Conservation (phyloP, 2,888 invertebrate species). For the Bimastos eiseni region DNA sequence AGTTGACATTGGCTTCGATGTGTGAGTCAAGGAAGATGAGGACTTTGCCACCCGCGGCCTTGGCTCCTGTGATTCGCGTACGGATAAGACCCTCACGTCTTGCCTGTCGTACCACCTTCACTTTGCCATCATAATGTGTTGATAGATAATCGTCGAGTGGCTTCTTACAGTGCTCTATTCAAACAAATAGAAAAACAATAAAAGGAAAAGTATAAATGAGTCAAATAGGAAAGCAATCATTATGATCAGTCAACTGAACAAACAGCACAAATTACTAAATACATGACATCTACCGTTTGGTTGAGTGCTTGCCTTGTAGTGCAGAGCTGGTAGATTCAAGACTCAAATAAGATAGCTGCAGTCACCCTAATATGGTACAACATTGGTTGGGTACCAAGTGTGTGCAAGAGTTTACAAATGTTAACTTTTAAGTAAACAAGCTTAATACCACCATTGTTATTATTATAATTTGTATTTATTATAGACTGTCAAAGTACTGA, state of each 20-base stretch:
- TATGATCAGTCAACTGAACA: too few species aligned
- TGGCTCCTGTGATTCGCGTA: constrained; percentile 7
- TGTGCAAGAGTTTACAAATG: neutral
- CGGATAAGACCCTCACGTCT: constrained; percentile 74
- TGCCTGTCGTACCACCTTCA: constrained; percentile 66
- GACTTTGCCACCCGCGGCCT: constrained; percentile 13
- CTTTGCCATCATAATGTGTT: constrained; percentile 69
- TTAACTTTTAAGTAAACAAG: too few species aligned
- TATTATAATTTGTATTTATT: neutral
- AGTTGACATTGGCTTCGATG: constrained; percentile 59
- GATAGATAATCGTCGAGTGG: constrained; percentile 74
- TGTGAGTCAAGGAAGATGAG: constrained; percentile 62
- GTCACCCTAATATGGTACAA: too few species aligned
- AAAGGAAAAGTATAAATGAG: neutral
- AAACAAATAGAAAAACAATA: neutral
- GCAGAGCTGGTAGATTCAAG: too few species aligned
- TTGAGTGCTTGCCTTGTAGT: too few species aligned
- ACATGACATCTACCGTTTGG: too few species aligned
- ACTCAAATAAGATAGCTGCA: too few species aligned
- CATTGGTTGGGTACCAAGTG: neutral
- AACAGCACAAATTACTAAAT: too few species aligned
- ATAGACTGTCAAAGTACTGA: neutral
- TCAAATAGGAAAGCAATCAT: neutral
- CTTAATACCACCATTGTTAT: neutral
- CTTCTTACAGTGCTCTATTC: constrained; percentile 62